phyloP scores from a whole-genome alignment of 2,797 vertebrate species.

The Tympanoctomys barrerae region DNA sequence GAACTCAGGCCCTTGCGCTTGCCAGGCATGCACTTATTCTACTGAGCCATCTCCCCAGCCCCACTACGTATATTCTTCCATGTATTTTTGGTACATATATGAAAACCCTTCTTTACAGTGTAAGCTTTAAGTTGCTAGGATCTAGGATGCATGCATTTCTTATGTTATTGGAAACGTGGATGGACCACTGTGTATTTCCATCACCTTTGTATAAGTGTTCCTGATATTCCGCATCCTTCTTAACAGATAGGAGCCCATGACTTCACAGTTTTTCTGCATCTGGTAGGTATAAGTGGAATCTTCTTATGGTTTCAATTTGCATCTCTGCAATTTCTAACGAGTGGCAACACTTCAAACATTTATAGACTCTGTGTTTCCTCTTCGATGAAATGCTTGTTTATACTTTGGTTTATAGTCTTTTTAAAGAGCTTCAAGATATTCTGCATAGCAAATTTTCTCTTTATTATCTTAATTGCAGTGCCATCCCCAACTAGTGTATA shows the following conservation, averaged over 20 bases:
- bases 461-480: not conserved
- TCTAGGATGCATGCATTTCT: not conserved
- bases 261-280: not conserved
- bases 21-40: too few relatives aligned
- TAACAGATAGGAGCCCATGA: not conserved
- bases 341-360: not conserved
- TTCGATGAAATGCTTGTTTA: not conserved
- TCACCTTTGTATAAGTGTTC: not conserved
- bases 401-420: not conserved
- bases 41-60: too few relatives aligned
- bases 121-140: not conserved
- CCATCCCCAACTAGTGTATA: not conserved
- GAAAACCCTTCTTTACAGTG: not conserved
- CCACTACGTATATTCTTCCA: not conserved
- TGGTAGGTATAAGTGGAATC: not conserved
- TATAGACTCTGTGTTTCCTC: not conserved
- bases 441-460: not conserved
- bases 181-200: not conserved
- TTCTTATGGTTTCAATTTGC: not conserved
- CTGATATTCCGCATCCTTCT: not conserved
- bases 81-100: not conserved
- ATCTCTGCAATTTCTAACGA: constrained; percentile 33
- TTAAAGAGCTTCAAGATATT: constrained; percentile 34
- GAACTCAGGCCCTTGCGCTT: too few relatives aligned
- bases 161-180: not conserved